Percentiles rank a stretch among this genome's conserved stretches.
phyloP scores from a whole-genome alignment of 2,797 vertebrate genomes.

The Sebastes alutus region DNA sequence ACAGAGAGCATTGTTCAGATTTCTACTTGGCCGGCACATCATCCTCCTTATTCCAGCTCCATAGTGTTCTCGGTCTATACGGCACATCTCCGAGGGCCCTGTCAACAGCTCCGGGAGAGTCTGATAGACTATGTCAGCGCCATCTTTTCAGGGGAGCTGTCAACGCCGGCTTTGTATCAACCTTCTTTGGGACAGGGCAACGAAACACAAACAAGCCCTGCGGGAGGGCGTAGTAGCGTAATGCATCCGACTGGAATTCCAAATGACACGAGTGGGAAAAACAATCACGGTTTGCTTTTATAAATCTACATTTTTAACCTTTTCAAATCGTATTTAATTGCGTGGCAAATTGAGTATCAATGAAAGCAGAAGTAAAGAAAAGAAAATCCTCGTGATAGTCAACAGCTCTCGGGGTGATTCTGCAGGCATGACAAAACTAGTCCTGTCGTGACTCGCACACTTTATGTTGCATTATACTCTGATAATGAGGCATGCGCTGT shows the following conservation, averaged over 20 bases:
- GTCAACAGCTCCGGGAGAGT: constrained; percentile 75
- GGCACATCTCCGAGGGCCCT: constrained; percentile 63
- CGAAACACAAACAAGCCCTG: constrained; percentile 73
- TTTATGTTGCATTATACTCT: constrained; percentile 62
- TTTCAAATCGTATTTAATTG: constrained; percentile 17
- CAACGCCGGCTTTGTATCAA: constrained; percentile 74
- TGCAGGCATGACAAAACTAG: constrained; percentile 57
- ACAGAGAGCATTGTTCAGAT: constrained; percentile 44
- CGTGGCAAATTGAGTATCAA: constrained; percentile 22
- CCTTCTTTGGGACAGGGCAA: constrained; percentile 61
- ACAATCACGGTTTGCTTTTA: constrained; percentile 23
- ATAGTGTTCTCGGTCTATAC: constrained; percentile 41
- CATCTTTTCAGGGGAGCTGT: constrained; percentile 75
- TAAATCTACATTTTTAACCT: constrained; percentile 22
- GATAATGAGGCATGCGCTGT: constrained; percentile 61
- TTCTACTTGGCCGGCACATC: constrained; percentile 43
- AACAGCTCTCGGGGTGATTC: constrained; percentile 42
- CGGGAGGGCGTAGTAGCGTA: constrained; percentile 34
- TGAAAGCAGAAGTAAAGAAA: constrained; percentile 26
- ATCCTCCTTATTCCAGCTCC: constrained; percentile 47
- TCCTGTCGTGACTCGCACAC: constrained; percentile 63
- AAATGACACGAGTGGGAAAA: constrained; percentile 37
- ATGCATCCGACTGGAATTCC: constrained; percentile 34
- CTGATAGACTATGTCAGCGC: constrained; percentile 77
- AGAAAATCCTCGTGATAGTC: constrained; percentile 18